Percentiles rank a stretch among this genome's conserved stretches.
phyloP scores from a whole-genome alignment of 2,113 vertebrate species.

The Amblyopsis rosae region DNA sequence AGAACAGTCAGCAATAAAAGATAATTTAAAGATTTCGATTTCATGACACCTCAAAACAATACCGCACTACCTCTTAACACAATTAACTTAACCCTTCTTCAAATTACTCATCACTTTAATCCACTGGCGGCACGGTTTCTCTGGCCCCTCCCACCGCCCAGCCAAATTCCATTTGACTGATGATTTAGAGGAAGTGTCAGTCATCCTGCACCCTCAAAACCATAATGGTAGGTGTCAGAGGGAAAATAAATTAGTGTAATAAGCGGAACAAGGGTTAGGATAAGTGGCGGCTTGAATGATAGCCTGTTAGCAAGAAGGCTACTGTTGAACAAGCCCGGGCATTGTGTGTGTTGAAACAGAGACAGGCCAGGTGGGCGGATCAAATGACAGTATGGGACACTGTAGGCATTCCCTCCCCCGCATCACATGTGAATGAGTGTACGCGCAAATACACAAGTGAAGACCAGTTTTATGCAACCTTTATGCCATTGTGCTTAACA shows the following conservation, averaged over 20 bases:
- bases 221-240: slow-evolving; percentile 44
- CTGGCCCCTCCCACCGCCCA: slow-evolving; percentile 5
- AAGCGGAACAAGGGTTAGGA: slow-evolving; percentile 27
- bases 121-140: background rate
- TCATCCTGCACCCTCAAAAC: slow-evolving; percentile 21
- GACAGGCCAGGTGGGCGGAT: slow-evolving; percentile 24
- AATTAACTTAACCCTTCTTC: background rate
- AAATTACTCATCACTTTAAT: background rate
- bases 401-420: slow-evolving; percentile 3
- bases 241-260: slow-evolving; percentile 52
- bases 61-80: background rate
- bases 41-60: background rate
- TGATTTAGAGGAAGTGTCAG: slow-evolving; percentile 28
- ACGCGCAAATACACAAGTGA: slow-evolving; percentile 21
- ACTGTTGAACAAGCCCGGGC: slow-evolving; percentile 52
- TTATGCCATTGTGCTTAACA: too few species aligned
- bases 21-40: too few species aligned
- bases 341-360: slow-evolving; percentile 34
- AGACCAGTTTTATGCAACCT: too few species aligned
- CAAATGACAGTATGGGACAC: slow-evolving; percentile 48
- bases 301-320: slow-evolving; percentile 39
- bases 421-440: slow-evolving; percentile 25
- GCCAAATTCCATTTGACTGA: slow-evolving; percentile 56
- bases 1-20: too few species aligned
- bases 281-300: slow-evolving; percentile 53